Percentiles rank a stretch among this genome's conserved stretches.
Conservation (phyloP, 2,888 invertebrate genomes). For the Melieria crassipennis region DNA sequence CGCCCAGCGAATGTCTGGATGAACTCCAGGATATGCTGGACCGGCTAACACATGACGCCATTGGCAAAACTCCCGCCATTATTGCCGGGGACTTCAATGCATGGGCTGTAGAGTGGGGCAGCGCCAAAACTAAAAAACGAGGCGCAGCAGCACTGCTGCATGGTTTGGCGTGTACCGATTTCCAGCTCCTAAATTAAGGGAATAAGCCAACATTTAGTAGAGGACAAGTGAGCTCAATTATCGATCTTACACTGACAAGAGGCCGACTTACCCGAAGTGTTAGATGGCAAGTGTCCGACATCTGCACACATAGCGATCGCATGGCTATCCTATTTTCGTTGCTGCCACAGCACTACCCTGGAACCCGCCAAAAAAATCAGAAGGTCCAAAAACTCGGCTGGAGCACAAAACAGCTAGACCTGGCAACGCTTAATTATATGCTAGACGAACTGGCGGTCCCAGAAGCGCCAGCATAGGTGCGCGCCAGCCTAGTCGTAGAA, state of each 20-base stretch:
- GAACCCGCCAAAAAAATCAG: too few species aligned
- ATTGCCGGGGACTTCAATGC: constrained; percentile 2
- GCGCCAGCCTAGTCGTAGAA: too few species aligned
- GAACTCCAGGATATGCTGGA: constrained; percentile 7
- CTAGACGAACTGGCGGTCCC: too few species aligned
- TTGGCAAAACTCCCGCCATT: background rate
- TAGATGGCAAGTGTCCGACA: background rate
- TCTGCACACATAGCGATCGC: constrained; percentile 1
- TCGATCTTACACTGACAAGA: background rate
- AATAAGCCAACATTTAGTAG: too few species aligned
- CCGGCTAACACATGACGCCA: background rate
- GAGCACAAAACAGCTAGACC: too few species aligned
- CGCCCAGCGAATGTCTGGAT: constrained; percentile 6
- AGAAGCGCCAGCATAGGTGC: too few species aligned
- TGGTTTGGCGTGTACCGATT: background rate
- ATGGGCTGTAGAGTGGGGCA: constrained; percentile 31
- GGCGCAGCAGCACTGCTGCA: constrained; percentile 17
- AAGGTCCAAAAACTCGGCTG: too few species aligned
- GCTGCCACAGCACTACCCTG: too few species aligned
- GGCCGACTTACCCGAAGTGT: background rate
- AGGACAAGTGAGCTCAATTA: background rate
- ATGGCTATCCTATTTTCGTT: too few species aligned
- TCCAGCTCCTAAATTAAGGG: too few species aligned
- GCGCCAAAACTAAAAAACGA: background rate
- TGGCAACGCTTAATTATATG: too few species aligned